Evolutionary conservation across 35 echinoderm and acorn worm genomes (phyloP), one percentile per base, ranked within the genome.

Genomic region (Apostichopus californicus): DNA sequence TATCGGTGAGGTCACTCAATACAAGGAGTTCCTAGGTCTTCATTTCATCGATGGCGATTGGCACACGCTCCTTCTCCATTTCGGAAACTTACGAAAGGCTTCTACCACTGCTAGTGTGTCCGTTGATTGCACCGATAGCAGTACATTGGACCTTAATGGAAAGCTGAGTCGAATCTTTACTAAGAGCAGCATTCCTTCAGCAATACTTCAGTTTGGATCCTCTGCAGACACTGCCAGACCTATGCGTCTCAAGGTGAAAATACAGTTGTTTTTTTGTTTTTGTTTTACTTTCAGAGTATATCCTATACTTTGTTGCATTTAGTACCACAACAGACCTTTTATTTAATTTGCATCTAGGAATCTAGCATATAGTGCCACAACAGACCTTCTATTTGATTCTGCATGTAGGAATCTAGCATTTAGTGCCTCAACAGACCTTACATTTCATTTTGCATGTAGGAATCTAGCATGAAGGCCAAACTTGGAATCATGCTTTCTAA

Each of bases 141-240:
- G 55, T 34, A 73, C 79, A 18, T 18, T 91, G 3, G 71, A 77
- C 1, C 34, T 91, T 14, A 79, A 79, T 79, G 77, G 54, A 18
- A 91, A 91, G 55, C 14, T 91, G 3, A 91, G 89, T 59, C 15
- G 77, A 59, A 91, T 91, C 20, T 79, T 91, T 79, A 78, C 89
- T 5, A 91, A 68, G 55, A 91, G 23, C 70, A 78, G 56, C 12
- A 59, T 91, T 9, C 77, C 89, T 9, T 6, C 17, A 5, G 89
- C 77, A 59, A 66, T 78, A 59, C 14, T 91, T 34, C 75, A 55
- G 28, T 59, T 91, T 60, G 89, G 89, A 57, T 46, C 77, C 9
- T 77, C 89, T 61, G 75, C 73, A 77, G 71, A 22, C 18, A 13
- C 73, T 59, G 14, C 14, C 2, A 15, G 54, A 59, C 89, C 71